Conservation (phyloP, 2,888 invertebrate species). For the Macrophya alboannulata region DNA sequence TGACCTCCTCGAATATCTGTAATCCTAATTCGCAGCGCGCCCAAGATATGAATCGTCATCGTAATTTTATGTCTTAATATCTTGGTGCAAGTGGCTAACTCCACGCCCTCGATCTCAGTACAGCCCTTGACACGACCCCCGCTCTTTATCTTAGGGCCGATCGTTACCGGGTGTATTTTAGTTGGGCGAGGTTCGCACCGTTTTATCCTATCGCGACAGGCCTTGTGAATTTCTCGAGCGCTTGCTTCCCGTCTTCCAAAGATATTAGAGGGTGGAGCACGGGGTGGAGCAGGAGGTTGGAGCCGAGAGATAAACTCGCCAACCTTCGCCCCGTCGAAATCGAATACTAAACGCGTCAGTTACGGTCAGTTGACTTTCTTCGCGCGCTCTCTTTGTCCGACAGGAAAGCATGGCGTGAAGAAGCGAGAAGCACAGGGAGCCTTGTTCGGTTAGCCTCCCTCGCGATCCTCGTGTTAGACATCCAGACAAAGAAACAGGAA, state of each 20-base stretch:
- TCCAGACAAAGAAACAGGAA: neutral
- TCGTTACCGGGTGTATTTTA: slow-evolving; percentile 49
- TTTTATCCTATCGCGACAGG: slow-evolving; percentile 39
- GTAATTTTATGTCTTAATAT: slow-evolving; percentile 26
- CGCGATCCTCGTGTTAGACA: neutral
- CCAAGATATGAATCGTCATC: slow-evolving; percentile 76
- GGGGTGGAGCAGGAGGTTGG: slow-evolving; percentile 49
- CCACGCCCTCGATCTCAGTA: slow-evolving; percentile 33
- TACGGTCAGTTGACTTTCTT: slow-evolving; percentile 49
- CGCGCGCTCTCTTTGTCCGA: slow-evolving; percentile 49
- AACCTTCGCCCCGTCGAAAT: neutral
- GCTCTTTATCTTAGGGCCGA: slow-evolving; percentile 22
- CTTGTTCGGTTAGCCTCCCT: neutral
- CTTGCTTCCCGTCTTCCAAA: slow-evolving; percentile 36
- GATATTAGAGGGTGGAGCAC: slow-evolving; percentile 50
- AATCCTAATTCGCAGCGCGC: slow-evolving; percentile 73
- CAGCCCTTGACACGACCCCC: slow-evolving; percentile 40
- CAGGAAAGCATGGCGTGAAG: slow-evolving; percentile 44
- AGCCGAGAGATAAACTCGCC: slow-evolving; percentile 4
- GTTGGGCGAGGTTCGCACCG: slow-evolving; percentile 49
- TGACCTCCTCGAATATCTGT: slow-evolving; percentile 71
- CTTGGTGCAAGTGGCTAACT: neutral
- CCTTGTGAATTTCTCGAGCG: neutral
- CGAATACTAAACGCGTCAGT: slow-evolving; percentile 12
- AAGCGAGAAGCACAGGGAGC: slow-evolving; percentile 28